phyloP scores from a whole-genome alignment of 2,797 vertebrate species.

The Limosa lapponica region DNA sequence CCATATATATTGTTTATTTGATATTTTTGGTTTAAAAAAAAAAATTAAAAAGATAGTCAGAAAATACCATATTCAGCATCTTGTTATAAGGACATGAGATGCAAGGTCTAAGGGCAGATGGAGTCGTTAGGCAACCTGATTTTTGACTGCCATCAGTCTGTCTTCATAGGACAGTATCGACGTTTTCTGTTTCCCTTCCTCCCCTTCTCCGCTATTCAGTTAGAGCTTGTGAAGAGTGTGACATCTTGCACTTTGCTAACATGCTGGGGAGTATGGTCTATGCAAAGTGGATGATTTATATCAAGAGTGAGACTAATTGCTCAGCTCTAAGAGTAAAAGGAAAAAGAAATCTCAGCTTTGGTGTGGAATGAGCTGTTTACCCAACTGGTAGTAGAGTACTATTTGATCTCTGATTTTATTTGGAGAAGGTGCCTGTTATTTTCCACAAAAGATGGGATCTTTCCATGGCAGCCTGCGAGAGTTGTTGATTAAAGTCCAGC shows the following conservation, averaged over 20 bases:
- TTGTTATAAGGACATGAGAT: background rate
- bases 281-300: background rate
- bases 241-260: conserved; percentile 3
- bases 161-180: background rate
- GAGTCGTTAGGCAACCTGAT: background rate
- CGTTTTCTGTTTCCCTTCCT: background rate
- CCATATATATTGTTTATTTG: background rate
- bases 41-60: background rate
- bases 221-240: background rate
- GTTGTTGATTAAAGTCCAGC: background rate
- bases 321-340: background rate
- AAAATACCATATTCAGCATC: background rate
- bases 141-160: background rate
- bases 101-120: background rate
- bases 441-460: background rate
- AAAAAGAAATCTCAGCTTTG: background rate
- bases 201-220: background rate
- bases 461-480: background rate
- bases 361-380: background rate
- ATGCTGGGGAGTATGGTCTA: background rate
- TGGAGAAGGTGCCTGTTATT: background rate
- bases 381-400: background rate
- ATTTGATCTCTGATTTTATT: background rate
- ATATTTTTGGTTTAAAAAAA: background rate
- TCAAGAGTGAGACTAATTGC: conserved; percentile 2